A percentile compares a stretch with the other conserved stretches of the same genome.
These are phyloP conservation scores for Teleiodes luculella DNA, from an alignment of 2,888 invertebrate genomes.

Conservation along the genomic window DNA sequence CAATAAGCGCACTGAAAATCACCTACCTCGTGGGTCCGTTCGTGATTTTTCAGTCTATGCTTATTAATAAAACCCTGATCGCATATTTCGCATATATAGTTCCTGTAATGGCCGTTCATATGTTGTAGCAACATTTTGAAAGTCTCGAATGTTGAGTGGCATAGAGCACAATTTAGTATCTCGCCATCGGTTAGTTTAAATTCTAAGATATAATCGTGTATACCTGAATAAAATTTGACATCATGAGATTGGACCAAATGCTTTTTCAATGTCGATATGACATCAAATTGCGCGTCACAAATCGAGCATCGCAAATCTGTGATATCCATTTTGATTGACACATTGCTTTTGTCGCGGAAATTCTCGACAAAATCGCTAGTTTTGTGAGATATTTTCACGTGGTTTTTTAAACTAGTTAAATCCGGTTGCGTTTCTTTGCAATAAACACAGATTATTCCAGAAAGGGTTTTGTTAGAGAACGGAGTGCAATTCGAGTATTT, in stretches of 20 bases:
- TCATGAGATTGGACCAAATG: conserved; percentile 53
- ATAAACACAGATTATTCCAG: conserved; percentile 57
- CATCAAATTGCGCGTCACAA: conserved; percentile 38
- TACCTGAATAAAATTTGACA: conserved; percentile 53
- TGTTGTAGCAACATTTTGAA: conserved; percentile 66
- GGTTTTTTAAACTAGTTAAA: conserved; percentile 39
- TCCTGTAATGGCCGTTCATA: conserved; percentile 67
- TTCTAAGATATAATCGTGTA: conserved; percentile 58
- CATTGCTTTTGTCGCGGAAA: conserved; percentile 52
- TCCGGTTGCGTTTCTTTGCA: conserved; percentile 49
- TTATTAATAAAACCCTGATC: conserved; percentile 63
- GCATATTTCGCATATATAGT: conserved; percentile 62
- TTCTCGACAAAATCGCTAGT: conserved; percentile 40
- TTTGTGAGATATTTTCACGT: conserved; percentile 41
- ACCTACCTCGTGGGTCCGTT: conserved; percentile 55
- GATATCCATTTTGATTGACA: conserved; percentile 65
- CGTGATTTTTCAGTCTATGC: conserved; percentile 56
- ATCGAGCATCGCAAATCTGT: conserved; percentile 54
- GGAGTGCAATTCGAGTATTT: conserved; percentile 66
- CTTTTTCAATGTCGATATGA: conserved; percentile 45
- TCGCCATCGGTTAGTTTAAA: conserved; percentile 53
- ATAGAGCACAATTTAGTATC: conserved; percentile 55
- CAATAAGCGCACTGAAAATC: conserved; percentile 57
- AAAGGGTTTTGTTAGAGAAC: conserved; percentile 55
- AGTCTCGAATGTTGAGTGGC: conserved; percentile 57